Percentiles rank a stretch among this genome's conserved stretches.
phyloP scores from a whole-genome alignment of 2,797 vertebrate genomes.

The Psittacula echo region DNA sequence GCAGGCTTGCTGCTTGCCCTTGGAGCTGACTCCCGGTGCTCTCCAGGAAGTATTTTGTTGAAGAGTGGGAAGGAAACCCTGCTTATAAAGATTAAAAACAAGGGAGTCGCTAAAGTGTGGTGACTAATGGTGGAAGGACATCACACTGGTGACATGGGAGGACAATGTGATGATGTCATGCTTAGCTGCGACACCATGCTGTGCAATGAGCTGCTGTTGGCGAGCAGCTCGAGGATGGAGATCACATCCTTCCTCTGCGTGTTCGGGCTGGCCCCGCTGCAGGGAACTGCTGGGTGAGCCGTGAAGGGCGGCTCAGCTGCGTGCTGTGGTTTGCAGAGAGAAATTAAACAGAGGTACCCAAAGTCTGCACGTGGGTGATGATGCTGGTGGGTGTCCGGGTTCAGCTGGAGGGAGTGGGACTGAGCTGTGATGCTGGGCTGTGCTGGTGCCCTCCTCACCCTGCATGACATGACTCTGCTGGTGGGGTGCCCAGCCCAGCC shows the following conservation, averaged over 20 bases:
- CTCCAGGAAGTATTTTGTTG: neutral
- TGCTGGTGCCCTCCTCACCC: neutral
- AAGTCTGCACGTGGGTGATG: accelerated
- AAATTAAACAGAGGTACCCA: neutral
- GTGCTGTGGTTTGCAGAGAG: neutral
- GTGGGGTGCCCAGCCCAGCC: neutral
- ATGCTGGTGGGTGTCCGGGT: accelerated
- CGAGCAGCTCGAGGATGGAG: accelerated
- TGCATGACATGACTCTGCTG: accelerated
- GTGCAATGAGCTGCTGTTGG: accelerated
- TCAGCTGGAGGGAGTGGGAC: neutral
- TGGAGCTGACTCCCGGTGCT: neutral
- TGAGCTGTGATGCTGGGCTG: neutral
- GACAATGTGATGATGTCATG: neutral
- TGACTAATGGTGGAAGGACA: neutral
- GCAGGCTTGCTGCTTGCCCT: neutral
- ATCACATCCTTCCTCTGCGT: neutral
- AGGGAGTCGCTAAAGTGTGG: neutral
- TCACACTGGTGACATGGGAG: accelerated
- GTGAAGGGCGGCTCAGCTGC: neutral
- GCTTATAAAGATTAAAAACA: neutral
- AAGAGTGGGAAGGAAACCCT: neutral
- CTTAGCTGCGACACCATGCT: neutral
- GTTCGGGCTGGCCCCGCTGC: neutral
- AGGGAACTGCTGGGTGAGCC: neutral